A percentile compares a stretch with the other conserved stretches of the same genome.
phyloP scores from a whole-genome alignment of 1,140 invertebrate species.

The Pemphigus obesinymphae region DNA sequence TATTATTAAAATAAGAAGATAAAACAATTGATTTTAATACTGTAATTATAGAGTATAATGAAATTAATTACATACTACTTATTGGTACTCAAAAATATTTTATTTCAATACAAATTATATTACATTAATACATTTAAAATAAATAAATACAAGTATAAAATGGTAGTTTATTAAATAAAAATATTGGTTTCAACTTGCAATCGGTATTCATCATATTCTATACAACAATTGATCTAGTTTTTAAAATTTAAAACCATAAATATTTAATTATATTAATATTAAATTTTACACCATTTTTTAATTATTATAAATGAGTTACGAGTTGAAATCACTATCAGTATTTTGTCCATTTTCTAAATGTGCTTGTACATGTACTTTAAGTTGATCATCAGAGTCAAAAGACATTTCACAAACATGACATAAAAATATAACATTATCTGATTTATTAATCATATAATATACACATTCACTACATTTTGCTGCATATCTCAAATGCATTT shows the following conservation, averaged over 20 bases:
- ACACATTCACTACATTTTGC: conserved; percentile 30
- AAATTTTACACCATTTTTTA: background rate
- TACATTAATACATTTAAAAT: no score
- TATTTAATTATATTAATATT: background rate
- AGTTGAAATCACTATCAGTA: background rate
- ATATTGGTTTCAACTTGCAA: background rate
- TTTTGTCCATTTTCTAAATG: conserved; percentile 35
- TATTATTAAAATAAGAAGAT: no score
- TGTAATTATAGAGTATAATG: no score
- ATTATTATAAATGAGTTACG: background rate
- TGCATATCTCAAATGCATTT: conserved; percentile 35
- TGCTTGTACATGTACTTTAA: conserved; percentile 4
- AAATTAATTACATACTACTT: no score
- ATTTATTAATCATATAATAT: conserved; percentile 8
- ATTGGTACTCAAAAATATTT: no score
- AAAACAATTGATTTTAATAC: no score
- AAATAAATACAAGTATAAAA: no score
- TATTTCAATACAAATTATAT: no score
- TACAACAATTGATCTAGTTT: background rate
- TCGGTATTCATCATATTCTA: background rate
- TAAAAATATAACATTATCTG: conserved; percentile 11
- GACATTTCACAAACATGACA: conserved; percentile 31
- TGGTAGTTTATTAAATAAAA: background rate
- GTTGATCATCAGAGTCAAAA: conserved; percentile 18
- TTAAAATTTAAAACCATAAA: background rate